A percentile compares a stretch with the other conserved stretches of the same genome.
Evolutionary conservation across 2,797 vertebrate species (phyloP).

Genomic region (Phrynocephalus vlangalii): DNA sequence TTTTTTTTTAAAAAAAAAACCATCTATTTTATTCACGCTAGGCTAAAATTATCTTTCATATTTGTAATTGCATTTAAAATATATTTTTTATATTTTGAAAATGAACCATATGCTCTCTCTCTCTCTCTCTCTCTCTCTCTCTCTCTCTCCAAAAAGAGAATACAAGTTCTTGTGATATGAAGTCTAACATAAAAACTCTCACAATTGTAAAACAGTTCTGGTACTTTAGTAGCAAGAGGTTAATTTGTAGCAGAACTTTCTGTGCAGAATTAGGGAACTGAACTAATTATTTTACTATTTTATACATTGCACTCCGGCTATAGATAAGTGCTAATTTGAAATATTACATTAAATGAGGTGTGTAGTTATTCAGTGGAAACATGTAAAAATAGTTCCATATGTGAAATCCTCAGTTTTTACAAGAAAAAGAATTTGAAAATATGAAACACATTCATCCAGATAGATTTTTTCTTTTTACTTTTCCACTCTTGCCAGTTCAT

Average conservation of each 20-base stretch:
- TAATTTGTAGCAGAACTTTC: slow-evolving; percentile 30
- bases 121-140: neutral
- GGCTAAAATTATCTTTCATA: neutral
- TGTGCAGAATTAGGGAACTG: neutral
- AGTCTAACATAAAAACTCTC: neutral
- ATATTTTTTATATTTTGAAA: slow-evolving; percentile 3
- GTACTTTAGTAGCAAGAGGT: slow-evolving; percentile 11
- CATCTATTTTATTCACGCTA: neutral
- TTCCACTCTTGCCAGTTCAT: neutral
- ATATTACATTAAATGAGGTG: neutral
- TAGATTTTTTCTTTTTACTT: neutral
- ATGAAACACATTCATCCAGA: neutral
- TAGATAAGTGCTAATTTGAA: slow-evolving; percentile 25
- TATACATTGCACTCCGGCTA: slow-evolving; percentile 34
- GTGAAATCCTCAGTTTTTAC: neutral
- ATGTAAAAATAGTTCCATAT: neutral
- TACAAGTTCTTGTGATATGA: slow-evolving; percentile 3
- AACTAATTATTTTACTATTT: slow-evolving; percentile 42
- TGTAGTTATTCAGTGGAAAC: neutral
- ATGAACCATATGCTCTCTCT: neutral
- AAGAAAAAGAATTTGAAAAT: slow-evolving; percentile 9
- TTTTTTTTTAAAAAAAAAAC: neutral
- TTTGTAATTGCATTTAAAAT: neutral
- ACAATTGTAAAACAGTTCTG: neutral
- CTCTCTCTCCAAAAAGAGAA: neutral